A percentile compares a stretch with the other conserved stretches of the same genome.
Evolutionary conservation across 1,140 invertebrate genomes (phyloP).

Genomic region (Spodoptera litura): DNA sequence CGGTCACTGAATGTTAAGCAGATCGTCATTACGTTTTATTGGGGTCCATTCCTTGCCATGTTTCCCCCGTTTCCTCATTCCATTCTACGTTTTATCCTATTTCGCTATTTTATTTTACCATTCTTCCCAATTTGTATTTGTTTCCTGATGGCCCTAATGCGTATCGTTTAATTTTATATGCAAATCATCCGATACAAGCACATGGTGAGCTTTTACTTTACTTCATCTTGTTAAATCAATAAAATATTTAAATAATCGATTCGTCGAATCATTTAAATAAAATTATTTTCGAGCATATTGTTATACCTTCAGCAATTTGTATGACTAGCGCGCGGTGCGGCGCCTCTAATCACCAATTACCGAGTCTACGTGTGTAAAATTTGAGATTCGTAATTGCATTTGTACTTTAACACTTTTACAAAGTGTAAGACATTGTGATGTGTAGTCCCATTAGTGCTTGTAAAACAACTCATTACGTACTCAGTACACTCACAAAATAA

Average conservation of each 20-base stretch:
- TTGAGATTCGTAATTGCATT: conserved; percentile 27
- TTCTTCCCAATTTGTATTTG: conserved; percentile 31
- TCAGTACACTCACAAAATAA: conserved; percentile 22
- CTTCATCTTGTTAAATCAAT: too few relatives aligned
- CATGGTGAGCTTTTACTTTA: too few relatives aligned
- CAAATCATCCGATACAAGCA: too few relatives aligned
- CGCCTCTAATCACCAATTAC: conserved; percentile 3
- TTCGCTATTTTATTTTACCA: conserved; percentile 9
- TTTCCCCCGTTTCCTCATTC: conserved; percentile 3
- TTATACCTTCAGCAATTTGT: neutral
- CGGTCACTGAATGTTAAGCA: conserved; percentile 25
- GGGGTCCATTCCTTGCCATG: conserved; percentile 21
- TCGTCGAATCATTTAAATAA: neutral
- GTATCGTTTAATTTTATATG: conserved; percentile 9
- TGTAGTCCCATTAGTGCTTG: conserved; percentile 36
- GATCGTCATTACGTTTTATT: conserved; percentile 30
- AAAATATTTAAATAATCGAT: too few relatives aligned
- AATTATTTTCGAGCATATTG: neutral
- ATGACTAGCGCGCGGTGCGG: neutral
- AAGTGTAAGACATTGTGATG: conserved; percentile 23
- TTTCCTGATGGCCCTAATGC: conserved; percentile 3
- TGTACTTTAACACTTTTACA: conserved; percentile 19
- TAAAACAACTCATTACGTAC: conserved; percentile 36
- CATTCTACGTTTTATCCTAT: conserved; percentile 14
- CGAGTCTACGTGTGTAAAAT: conserved; percentile 4